A percentile compares a stretch with the other conserved stretches of the same genome.
phyloP scores from a whole-genome alignment of 2,888 invertebrate species.

The Buathra laborator region DNA sequence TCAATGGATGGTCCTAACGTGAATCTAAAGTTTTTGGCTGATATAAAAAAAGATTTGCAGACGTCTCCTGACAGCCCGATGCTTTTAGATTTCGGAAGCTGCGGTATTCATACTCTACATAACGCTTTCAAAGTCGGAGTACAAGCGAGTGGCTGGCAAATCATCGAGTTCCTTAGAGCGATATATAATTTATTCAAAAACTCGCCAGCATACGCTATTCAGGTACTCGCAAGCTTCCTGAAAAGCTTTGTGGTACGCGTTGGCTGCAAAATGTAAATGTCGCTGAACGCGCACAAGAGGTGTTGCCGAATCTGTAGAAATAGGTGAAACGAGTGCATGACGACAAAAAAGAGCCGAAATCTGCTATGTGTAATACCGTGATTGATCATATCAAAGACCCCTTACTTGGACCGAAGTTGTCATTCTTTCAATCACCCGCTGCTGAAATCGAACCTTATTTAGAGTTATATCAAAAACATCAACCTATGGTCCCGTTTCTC shows the following conservation, averaged over 20 bases:
- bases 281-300: conserved; percentile 43
- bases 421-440: conserved; percentile 42
- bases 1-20: conserved; percentile 51
- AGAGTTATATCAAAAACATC: conserved; percentile 33
- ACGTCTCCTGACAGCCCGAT: conserved; percentile 7
- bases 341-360: conserved; percentile 3
- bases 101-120: conserved; percentile 51
- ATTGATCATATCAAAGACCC: neutral
- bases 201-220: conserved; percentile 50
- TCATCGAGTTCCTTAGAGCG: conserved; percentile 46
- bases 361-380: neutral
- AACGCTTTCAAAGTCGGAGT: conserved; percentile 5
- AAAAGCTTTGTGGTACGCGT: conserved; percentile 61
- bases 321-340: conserved; percentile 18
- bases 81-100: conserved; percentile 46
- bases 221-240: conserved; percentile 40
- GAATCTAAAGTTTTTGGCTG: conserved; percentile 34
- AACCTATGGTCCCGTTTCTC: conserved; percentile 30
- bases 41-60: conserved; percentile 34
- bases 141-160: neutral
- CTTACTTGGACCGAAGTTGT: conserved; percentile 30
- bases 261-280: conserved; percentile 63
- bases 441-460: conserved; percentile 45
- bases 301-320: conserved; percentile 42
- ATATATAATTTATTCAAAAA: conserved; percentile 54